Percentiles rank a stretch among this genome's conserved stretches.
Evolutionary conservation across 2,888 invertebrate genomes (phyloP).

Genomic region (Lamellibrachia satsuma): DNA sequence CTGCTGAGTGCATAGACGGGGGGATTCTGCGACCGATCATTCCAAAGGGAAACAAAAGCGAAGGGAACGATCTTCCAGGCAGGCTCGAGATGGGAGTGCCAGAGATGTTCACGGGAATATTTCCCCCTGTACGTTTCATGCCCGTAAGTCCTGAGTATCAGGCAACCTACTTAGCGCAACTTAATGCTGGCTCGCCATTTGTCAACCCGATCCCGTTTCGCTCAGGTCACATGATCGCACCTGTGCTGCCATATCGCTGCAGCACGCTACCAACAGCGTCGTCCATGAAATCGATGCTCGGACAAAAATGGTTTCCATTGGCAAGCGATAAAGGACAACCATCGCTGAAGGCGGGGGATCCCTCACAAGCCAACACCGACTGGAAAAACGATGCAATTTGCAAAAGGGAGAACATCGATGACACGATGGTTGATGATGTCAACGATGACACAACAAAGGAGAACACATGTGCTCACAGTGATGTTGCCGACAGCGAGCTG

Average conservation of each 20-base stretch:
- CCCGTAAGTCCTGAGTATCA: background rate
- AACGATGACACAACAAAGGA: conserved; percentile 18
- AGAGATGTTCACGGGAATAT: background rate
- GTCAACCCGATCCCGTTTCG: conserved; percentile 12
- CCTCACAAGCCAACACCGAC: background rate
- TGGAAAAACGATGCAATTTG: background rate
- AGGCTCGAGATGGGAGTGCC: background rate
- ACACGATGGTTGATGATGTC: conserved; percentile 5
- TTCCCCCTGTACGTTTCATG: background rate
- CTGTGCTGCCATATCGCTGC: background rate
- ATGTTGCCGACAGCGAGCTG: background rate
- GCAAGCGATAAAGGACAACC: background rate
- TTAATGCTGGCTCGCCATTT: background rate
- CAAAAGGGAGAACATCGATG: background rate
- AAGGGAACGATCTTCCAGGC: background rate
- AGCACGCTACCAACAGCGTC: background rate
- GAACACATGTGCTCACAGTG: background rate
- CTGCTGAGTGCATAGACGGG: background rate
- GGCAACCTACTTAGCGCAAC: background rate
- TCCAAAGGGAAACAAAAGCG: background rate
- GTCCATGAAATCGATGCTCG: background rate
- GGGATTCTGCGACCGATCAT: background rate
- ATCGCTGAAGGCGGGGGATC: background rate
- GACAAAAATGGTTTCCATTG: background rate
- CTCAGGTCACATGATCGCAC: background rate